Conservation (phyloP, 2,797 vertebrate species). For the Ciconia nigra region DNA sequence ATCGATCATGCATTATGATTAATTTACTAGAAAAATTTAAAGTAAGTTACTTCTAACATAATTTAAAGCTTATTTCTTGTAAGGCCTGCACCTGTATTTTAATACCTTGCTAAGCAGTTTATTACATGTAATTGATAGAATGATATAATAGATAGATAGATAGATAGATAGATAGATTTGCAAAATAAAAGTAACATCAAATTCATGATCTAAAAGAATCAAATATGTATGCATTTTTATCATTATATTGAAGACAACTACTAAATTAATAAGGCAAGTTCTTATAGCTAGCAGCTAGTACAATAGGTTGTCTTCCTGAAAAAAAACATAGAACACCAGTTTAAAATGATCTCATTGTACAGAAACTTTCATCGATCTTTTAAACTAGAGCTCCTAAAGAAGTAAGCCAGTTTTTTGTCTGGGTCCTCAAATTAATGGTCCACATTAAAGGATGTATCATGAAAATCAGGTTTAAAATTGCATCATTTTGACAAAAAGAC, state of each 20-base stretch:
- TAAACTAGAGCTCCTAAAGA: background rate
- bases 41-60: background rate
- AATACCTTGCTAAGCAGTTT: background rate
- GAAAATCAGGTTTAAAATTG: background rate
- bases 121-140: background rate
- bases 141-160: background rate
- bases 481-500: background rate
- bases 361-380: background rate
- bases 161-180: background rate
- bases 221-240: background rate
- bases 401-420: background rate
- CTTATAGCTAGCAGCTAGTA: background rate
- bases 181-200: background rate
- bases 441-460: background rate
- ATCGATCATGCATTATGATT: background rate
- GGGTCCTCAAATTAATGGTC: background rate
- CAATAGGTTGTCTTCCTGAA: background rate
- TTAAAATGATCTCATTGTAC: background rate
- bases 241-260: background rate
- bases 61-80: background rate
- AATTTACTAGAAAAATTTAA: background rate
- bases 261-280: background rate
- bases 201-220: background rate
- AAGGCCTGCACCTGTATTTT: background rate
- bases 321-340: background rate